These are phyloP conservation scores for Hemicordylus capensis DNA, from an alignment of 2,113 vertebrate species.

Conservation along the genomic window DNA sequence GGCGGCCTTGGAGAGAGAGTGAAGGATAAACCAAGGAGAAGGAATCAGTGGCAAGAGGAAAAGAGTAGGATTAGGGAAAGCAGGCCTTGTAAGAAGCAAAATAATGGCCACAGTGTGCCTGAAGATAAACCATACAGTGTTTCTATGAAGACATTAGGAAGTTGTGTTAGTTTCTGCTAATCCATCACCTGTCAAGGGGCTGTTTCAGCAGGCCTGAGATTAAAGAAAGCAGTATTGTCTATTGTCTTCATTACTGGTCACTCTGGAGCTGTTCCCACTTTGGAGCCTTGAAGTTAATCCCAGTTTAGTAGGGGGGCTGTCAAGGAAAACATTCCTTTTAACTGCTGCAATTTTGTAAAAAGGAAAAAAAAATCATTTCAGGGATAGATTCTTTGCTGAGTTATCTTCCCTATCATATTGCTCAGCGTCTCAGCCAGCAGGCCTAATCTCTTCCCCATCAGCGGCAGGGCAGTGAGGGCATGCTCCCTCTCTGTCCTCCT, in stretches of 20 bases:
- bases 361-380: not conserved
- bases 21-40: constrained; percentile 55
- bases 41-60: constrained; percentile 36
- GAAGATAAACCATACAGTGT: constrained; percentile 42
- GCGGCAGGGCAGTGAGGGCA: fast-evolving
- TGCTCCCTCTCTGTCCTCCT: not conserved
- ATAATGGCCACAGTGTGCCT: constrained; percentile 52
- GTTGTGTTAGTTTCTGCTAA: constrained; percentile 62
- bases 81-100: not conserved
- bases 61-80: constrained; percentile 36
- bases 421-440: not conserved
- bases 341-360: not conserved
- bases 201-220: constrained; percentile 36
- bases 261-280: constrained; percentile 27
- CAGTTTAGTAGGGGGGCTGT: constrained; percentile 8
- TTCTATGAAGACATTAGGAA: constrained; percentile 65
- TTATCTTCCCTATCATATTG: not conserved
- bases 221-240: constrained; percentile 38
- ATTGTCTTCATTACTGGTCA: constrained; percentile 27
- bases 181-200: constrained; percentile 77
- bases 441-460: not conserved
- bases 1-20: constrained; percentile 40
- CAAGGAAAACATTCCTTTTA: constrained; percentile 19
- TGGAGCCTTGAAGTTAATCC: constrained; percentile 30
- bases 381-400: not conserved